Base-by-base conservation (phyloP, 92 coral and sea anemone genomes). In the Porites evermanni region DNA sequence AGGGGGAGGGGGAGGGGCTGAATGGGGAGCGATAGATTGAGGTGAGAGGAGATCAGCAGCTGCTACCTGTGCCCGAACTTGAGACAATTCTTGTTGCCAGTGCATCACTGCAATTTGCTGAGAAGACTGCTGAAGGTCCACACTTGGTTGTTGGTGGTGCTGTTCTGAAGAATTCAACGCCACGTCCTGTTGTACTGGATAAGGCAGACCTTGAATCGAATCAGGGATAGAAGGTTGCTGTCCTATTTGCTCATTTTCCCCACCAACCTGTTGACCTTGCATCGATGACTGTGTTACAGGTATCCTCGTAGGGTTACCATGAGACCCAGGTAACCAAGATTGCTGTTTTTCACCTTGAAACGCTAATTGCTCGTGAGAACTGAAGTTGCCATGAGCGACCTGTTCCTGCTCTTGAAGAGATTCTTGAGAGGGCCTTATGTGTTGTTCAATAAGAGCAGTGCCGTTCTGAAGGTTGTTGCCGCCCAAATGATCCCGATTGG, bases 11-110 rank as follows among this genome's bases (percentile, higher is more conserved):
- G 75, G 70, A 1, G 61, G 76, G 20, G 70, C 70, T 53, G 82
- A 26, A 14, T 65, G 24, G 20, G 83, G 63, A 7, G 70, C 24
- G n/a, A 73, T 70, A 0, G 80, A 14, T 12, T 81, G 86, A 29
- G 86, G 59, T 29, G 86, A 81, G 24, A 74, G 88, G 26, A 84
- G 74, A 60, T 76, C 83, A 44, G 82, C 88, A 56, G 88, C 88
- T 66, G 88, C 82, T 18, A 85, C 88, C 58, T 85, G 88, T 9
- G 88, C 88, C 17, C 82, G 88, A 54, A 85, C 88, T 70, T 85
- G 88, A 53, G 88, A 77, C 82, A 78, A 61, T 26, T 85, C 88
- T 58, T 85, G 72, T 85, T 85, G 77, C 88, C 88, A 85, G 20
- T 67, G 82, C 83, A 78, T 68, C 6, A 76, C 82, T 20, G 82